Evolutionary conservation across 1,140 invertebrate genomes (phyloP).

Genomic region (Dendrolimus punctatus): DNA sequence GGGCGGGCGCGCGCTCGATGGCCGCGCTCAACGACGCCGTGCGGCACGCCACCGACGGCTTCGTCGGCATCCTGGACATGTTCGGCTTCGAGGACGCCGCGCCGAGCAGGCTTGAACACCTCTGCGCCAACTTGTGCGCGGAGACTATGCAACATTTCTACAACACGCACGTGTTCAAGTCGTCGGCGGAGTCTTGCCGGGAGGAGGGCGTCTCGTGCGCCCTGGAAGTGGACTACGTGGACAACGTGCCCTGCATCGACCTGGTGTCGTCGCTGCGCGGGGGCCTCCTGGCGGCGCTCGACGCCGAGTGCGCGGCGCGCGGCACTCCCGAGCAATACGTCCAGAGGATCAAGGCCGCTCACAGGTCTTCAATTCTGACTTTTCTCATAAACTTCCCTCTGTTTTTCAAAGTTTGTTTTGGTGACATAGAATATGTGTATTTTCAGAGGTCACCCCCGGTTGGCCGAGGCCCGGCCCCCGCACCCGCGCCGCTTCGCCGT

Average conservation of each 20-base stretch:
- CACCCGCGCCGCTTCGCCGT: conserved; percentile 91
- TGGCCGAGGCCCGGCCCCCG: conserved; percentile 82
- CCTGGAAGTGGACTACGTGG: conserved; percentile 93
- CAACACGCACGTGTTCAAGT: conserved; percentile 97
- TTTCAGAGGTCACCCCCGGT: conserved; percentile 66
- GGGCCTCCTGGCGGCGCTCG: conserved; percentile 91
- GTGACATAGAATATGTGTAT: no score
- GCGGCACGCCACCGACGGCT: conserved; percentile 93
- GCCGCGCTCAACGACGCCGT: conserved; percentile 93
- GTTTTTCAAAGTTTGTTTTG: no score
- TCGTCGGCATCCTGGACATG: conserved; percentile 96
- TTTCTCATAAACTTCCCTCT: no score
- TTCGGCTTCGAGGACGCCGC: conserved; percentile 96
- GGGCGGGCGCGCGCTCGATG: conserved; percentile 91
- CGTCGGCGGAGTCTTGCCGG: conserved; percentile 92
- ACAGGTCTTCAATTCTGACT: conserved; percentile 50
- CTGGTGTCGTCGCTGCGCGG: conserved; percentile 94
- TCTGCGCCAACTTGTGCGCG: conserved; percentile 95
- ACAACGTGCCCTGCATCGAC: conserved; percentile 97
- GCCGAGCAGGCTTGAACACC: conserved; percentile 91
- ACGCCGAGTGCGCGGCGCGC: conserved; percentile 92
- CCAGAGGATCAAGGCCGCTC: conserved; percentile 88
- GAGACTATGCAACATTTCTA: conserved; percentile 99
- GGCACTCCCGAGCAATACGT: conserved; percentile 92
- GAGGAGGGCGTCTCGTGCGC: conserved; percentile 95